Base-by-base conservation (phyloP, 2,113 vertebrate genomes). In the Polypterus senegalus region DNA sequence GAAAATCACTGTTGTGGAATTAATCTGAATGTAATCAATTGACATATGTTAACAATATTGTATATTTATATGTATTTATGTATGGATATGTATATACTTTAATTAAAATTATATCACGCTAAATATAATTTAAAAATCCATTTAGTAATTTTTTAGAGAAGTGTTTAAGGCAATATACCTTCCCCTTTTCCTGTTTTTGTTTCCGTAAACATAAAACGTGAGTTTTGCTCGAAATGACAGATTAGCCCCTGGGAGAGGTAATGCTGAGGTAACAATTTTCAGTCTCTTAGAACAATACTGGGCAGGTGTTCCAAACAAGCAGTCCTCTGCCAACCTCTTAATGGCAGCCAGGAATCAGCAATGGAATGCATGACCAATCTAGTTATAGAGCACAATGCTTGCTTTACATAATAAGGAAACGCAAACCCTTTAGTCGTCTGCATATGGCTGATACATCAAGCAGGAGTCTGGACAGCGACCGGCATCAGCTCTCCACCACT, bases 301-400 rank as follows among this genome's bases (percentile, higher is more conserved):
- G 79, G 83, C 83, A 88, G 83, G 86, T 87, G 87, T 79, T 81
- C 80, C 60, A 69, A 69, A 77, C 78, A 67, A 73, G 70, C 70
- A 74, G 58, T 49, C 7, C 76, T 69, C 74, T 71, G 81, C 81
- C 83, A 47, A 55, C n/a, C 59, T 48, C 49, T 59, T 54, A 49
- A 44, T 43, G 10, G 63, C 52, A 53, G 49, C 64, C 64, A 86
- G 83, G 86, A 86, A 86, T 85, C 81, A 46, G 76, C 63, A 69
- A 73, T 85, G 82, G 86, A 89, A 88, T 89, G 86, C 83, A 77
- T 90, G 87, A 86, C 88, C 83, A 87, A 88, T 89, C 85, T 43
- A 66, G 78, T 79, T 83, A 83, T 69, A 70, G 78, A 76, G 74
- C 72, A 86, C 81, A 87, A 83, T 82, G 71, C 79, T 81, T 77